Conservation (phyloP, 2,888 invertebrate genomes). For the Cerastoderma edule region DNA sequence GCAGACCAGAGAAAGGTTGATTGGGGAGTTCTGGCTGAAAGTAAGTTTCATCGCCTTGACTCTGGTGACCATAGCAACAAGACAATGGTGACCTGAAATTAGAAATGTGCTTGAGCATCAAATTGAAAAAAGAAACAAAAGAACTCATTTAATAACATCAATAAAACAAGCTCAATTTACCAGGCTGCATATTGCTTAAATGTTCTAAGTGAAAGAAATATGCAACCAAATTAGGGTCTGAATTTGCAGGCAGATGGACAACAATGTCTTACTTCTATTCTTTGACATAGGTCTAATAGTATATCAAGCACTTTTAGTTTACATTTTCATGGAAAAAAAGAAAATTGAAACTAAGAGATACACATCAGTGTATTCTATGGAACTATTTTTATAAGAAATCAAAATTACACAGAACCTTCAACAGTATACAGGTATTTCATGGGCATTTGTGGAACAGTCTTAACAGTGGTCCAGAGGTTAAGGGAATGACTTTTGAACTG, state of each 20-base stretch:
- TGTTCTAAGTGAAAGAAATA: neutral
- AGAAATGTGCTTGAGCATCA: neutral
- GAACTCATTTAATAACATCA: neutral
- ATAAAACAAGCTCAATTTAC: neutral
- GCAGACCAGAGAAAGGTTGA: constrained; percentile 57
- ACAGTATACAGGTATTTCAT: too few relatives aligned
- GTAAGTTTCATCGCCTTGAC: constrained; percentile 66
- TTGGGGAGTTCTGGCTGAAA: constrained; percentile 61
- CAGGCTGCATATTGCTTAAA: neutral
- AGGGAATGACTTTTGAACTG: too few relatives aligned
- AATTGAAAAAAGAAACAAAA: neutral
- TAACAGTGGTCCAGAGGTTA: too few relatives aligned
- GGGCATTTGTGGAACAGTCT: too few relatives aligned
- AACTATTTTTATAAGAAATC: too few relatives aligned
- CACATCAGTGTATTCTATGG: too few relatives aligned
- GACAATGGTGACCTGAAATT: constrained; percentile 67
- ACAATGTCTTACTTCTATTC: neutral
- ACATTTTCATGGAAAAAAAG: too few relatives aligned
- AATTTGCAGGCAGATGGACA: neutral
- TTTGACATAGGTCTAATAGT: too few relatives aligned
- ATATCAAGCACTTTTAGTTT: too few relatives aligned
- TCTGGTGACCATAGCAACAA: constrained; percentile 67
- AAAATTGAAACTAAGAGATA: too few relatives aligned
- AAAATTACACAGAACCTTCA: too few relatives aligned
- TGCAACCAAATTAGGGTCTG: neutral